Base-by-base conservation (phyloP, 2,797 vertebrate genomes). In the Parotocinclus haroldoi region DNA sequence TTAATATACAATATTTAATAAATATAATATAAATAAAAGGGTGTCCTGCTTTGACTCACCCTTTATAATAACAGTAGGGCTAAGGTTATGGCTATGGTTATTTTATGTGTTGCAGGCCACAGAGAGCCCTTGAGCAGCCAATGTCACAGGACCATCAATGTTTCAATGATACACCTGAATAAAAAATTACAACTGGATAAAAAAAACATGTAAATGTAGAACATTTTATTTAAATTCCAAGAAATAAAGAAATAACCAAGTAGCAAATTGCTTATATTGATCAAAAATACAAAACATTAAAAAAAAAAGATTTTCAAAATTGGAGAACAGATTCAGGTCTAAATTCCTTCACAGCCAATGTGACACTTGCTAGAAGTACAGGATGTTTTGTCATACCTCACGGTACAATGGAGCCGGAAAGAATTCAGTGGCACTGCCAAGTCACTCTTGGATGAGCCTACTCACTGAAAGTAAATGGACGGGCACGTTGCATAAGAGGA, bases 381-480 rank as follows among this genome's bases (percentile, higher is more conserved):
- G 72, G 58, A 51, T 76, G 60, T 75, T 75, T 71, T 74, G 56
- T 59, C 67, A 73, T 69, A 73, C 64, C 72, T 68, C 50, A 42
- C 3, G n/a, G 64, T 63, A 73, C 36, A 71, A 63, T 58, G 57
- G 70, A 59, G 48, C 56, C 69, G 63, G 61, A 70, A 74, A 71
- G 68, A 76, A 73, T 66, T 13, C n/a, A 19, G 50, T 52, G 19
- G 19, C n/a, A 18, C 53, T 62, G 58, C 62, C 39, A 70, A 73
- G 64, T 40, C 56, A 52, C 51, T 62, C 18, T 52, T 59, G 68
- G 46, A 37, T 59, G 40, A 45, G 10, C 57, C 58, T 40, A 57
- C 63, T 68, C 69, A 80, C 50, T 42, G 69, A 49, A 75, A 55
- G 57, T 79, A 84, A 79, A 86, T 82, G 81, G 82, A 53, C 54